Base-by-base conservation (phyloP, 1,140 invertebrate species). In the Danaus plexippus region DNA sequence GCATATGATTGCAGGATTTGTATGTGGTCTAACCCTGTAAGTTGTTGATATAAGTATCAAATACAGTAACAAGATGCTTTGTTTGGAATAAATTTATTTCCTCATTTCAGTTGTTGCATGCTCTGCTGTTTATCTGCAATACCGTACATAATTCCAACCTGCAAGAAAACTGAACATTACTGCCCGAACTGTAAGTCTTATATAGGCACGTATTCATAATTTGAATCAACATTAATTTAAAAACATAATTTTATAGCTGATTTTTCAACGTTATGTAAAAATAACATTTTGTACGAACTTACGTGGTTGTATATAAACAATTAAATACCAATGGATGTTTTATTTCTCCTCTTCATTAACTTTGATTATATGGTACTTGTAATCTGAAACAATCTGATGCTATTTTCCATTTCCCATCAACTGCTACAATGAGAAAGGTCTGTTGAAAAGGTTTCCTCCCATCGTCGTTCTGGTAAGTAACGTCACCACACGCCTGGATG, bases 361-460 rank as follows among this genome's bases (percentile, higher is more conserved):
- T 32, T 32, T 32, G 22, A 46, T 54, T 80, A 49, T 83, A 77
- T 13, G 83, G 83, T 6, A 84, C 77, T 89, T 95, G 93, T 66
- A 93, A 88, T 71, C 95, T 88, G 70, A 93, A 95, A 64, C 91
- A 93, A 74, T 96, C 95, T 47, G 91, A 94, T 15, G 94, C 94
- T 59, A 97, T 95, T 87, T 95, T 96, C 95, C 94, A 96, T 75
- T 95, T 95, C 57, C 95, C 93, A 13, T 91, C 93, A 66, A 93
- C 90, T 10, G 93, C 94, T 0, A 94, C 94, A 11, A 97, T 90
- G 1, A 96, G 80, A 68, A 96, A 96, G 9, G 91, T 93, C 80
- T 97, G 94, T 67, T 93, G 91, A 66, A 96, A 96, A 8, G 90
- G 87, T 69, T 91, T 92, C 1, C 77, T 71, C 0, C 68, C 52